phyloP scores from a whole-genome alignment of 92 coral and sea anemone genomes.

The Porites evermanni region DNA sequence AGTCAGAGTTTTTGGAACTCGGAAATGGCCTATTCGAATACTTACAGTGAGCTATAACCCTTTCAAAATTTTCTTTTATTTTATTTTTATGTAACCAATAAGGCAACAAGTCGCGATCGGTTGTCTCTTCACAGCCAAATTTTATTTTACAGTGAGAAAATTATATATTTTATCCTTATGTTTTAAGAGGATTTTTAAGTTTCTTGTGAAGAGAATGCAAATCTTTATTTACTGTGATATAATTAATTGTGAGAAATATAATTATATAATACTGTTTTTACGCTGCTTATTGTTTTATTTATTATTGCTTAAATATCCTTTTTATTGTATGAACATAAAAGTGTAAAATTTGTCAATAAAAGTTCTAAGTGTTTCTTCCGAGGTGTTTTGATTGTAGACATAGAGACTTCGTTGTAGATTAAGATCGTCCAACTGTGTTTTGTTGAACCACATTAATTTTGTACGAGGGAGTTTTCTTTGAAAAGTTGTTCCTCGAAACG shows the following conservation, averaged over 20 bases:
- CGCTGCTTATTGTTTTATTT: slow-evolving; percentile 16
- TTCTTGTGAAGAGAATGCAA: slow-evolving; percentile 15
- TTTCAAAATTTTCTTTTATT: not conserved
- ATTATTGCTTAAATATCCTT: slow-evolving; percentile 23
- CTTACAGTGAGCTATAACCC: not conserved
- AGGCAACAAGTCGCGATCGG: not conserved
- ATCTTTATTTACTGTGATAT: slow-evolving; percentile 1
- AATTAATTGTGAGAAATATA: not conserved
- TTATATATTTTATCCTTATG: slow-evolving; percentile 35
- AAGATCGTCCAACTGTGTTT: no score
- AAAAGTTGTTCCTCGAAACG: no score
- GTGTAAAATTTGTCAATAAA: slow-evolving; percentile 40
- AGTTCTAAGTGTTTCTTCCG: not conserved
- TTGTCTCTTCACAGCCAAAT: not conserved
- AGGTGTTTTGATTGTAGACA: no score
- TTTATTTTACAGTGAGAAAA: slow-evolving; percentile 1
- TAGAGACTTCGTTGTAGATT: no score
- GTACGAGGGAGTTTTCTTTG: no score
- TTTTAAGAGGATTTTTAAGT: not conserved
- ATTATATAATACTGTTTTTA: slow-evolving; percentile 12
- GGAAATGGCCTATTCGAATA: no score
- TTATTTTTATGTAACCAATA: not conserved
- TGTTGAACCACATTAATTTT: no score
- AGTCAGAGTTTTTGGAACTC: no score
- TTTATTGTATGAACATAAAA: slow-evolving; percentile 5